Evolutionary conservation across 2,113 vertebrate genomes (phyloP).

Genomic region (Amphiprion percula): DNA sequence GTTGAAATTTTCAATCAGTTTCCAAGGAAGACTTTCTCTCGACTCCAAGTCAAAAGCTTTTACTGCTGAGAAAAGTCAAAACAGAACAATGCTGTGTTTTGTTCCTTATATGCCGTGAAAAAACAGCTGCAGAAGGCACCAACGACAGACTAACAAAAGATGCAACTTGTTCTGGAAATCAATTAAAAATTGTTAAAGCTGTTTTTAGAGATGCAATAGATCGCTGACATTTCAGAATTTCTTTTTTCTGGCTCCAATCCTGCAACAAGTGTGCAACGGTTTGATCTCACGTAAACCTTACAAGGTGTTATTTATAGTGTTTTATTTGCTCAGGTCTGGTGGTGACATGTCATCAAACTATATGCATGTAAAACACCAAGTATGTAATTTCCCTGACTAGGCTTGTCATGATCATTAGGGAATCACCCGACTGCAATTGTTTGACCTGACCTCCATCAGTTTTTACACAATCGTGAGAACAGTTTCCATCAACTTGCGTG

Average conservation of each 20-base stretch:
- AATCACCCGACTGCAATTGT: no score
- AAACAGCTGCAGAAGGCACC: background rate
- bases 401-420: no score
- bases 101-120: conserved; percentile 17
- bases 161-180: background rate
- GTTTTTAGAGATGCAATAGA: background rate
- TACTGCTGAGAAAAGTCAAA: background rate
- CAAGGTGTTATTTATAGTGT: background rate
- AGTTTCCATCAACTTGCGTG: no score
- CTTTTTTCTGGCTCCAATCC: background rate
- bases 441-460: no score
- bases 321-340: background rate
- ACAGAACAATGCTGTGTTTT: conserved; percentile 11
- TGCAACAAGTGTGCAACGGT: background rate
- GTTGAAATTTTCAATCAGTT: no score
- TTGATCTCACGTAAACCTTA: background rate
- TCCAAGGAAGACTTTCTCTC: no score
- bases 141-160: conserved; percentile 43
- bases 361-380: background rate
- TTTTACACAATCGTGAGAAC: no score
- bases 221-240: background rate
- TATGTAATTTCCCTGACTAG: conserved; percentile 13
- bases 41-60: background rate
- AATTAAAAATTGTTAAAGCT: background rate
- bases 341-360: background rate